Evolutionary conservation across 1,140 invertebrate genomes (phyloP).

Genomic region (Caenorhabditis remanei): DNA sequence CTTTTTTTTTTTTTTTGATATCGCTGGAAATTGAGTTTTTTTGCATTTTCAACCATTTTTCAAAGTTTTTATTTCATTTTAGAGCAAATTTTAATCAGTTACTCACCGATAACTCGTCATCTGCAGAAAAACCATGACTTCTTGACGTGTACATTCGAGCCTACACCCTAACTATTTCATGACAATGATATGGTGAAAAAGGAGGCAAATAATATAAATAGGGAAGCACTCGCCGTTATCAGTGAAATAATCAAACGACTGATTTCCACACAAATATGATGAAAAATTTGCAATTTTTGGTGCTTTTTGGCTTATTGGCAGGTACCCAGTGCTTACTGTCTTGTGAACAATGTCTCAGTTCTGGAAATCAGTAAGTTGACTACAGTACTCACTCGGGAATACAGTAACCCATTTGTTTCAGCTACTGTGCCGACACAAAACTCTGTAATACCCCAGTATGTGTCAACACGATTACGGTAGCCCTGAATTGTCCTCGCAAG

Average conservation of each 20-base stretch:
- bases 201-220: constrained; percentile 17
- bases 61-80: neutral
- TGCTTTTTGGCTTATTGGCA: neutral
- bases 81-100: neutral
- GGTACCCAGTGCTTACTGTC: neutral
- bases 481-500: neutral
- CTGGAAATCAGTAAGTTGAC: constrained; percentile 5
- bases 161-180: neutral
- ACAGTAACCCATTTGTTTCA: neutral
- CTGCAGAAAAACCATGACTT: too few species aligned
- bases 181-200: neutral
- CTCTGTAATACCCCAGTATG: neutral
- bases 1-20: neutral
- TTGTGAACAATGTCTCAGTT: constrained; percentile 37
- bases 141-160: neutral
- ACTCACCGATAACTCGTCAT: neutral
- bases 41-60: neutral
- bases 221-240: neutral
- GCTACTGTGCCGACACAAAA: constrained; percentile 21
- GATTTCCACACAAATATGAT: neutral
- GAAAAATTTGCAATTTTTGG: neutral
- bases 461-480: constrained; percentile 31
- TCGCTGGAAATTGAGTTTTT: neutral
- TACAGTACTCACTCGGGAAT: neutral
- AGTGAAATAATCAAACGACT: neutral